Conservation (phyloP, 2,113 vertebrate species). For the human region DNA sequence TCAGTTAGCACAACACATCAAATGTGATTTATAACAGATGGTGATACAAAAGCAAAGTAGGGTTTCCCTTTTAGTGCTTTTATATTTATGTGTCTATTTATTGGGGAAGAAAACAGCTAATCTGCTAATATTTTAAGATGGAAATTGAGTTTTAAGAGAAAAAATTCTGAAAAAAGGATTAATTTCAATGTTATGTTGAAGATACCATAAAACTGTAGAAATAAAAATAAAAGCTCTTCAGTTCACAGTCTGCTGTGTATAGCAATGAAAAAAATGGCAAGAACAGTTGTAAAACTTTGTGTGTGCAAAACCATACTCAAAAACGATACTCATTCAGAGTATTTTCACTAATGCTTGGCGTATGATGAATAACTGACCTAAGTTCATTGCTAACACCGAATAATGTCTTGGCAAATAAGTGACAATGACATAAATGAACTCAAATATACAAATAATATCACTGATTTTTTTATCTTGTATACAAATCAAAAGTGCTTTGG, state of each 20-base stretch:
- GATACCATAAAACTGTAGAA: background rate
- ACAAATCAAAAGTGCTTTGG: background rate
- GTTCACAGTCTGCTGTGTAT: background rate
- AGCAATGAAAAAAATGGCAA: background rate
- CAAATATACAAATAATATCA: background rate
- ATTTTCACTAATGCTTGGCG: background rate
- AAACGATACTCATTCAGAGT: background rate
- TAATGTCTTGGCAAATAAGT: background rate
- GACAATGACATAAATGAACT: background rate
- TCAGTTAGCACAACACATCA: conserved; percentile 28
- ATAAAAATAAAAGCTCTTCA: conserved; percentile 33
- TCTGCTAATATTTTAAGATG: background rate
- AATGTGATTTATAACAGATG: conserved; percentile 49
- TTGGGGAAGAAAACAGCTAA: conserved; percentile 33
- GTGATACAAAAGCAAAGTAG: conserved; percentile 24
- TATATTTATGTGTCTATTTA: conserved; percentile 46
- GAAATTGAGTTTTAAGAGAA: background rate
- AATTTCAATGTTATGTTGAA: conserved; percentile 14
- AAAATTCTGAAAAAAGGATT: background rate
- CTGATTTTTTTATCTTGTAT: background rate
- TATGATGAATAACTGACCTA: background rate
- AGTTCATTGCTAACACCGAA: background rate
- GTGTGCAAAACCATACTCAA: background rate
- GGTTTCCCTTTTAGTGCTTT: conserved; percentile 27
- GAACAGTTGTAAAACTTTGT: background rate